Evolutionary conservation across 2,113 vertebrate species (phyloP), one percentile per base, ranked within the genome.

Genomic region (Sylvilagus bachmani): DNA sequence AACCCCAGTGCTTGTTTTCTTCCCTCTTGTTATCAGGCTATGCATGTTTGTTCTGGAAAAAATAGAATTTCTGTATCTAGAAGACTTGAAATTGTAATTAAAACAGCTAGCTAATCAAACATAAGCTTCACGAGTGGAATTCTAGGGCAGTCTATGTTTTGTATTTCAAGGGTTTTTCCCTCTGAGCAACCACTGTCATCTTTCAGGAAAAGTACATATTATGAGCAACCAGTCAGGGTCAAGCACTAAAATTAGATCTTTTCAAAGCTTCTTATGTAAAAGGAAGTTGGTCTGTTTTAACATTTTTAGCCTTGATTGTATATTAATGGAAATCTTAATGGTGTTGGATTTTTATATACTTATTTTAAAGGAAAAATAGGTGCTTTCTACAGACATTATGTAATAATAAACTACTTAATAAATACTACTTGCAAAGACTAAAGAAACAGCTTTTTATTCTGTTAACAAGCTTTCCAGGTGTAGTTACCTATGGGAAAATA

Each of bases 21-120:
- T 93, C 61, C 85, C 89, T 75, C 1, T 74, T 73, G 51, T 44
- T 44, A 0, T 90, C 89, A 90, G 8, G 74, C 84, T 95, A 19
- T 70, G 49, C 61, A 44, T 70, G 73, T 91, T 90, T 96, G 64
- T 81, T 92, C 25, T 92, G 61, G 64, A 61, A 92, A 95, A 83
- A 89, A 70, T 38, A 75, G 51, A 93, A 91, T 80, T 89, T 96
- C 75, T 95, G 9, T 95, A 83, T 91, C 79, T 92, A 0, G 93
- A 91, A 95, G 49, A 89, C 10, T 94, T 93, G 66, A 96, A 95
- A 79, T 88, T 92, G 2, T 96, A 91, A 96, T 94, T 94, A 86
- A 95, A 95, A 93, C 83, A 93, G 44, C 67, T 92, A 92, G 25
- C 67, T 66, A 92, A 91, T 91, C 27, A 86, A 86, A 71, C 16